Evolutionary conservation across 2,113 vertebrate genomes (phyloP).

Genomic region (Brachypteracias leptosomus): DNA sequence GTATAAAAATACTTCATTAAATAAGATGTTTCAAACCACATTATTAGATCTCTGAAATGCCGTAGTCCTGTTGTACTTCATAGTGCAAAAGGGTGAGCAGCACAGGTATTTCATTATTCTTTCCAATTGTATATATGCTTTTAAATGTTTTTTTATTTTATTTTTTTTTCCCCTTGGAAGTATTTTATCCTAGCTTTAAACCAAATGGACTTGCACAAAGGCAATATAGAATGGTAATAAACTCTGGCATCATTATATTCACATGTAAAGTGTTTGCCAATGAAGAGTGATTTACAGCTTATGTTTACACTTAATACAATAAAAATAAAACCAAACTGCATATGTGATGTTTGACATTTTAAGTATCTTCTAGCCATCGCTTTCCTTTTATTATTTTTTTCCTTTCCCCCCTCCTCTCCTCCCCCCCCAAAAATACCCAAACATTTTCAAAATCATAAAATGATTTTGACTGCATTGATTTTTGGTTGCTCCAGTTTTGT

Average conservation of each 20-base stretch:
- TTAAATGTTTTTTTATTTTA: not conserved
- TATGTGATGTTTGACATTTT: not conserved
- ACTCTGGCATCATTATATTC: not conserved
- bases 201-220: not conserved
- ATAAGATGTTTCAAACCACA: not conserved
- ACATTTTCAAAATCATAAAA: not conserved
- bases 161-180: not conserved
- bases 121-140: not conserved
- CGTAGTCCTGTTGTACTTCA: not conserved
- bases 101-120: not conserved
- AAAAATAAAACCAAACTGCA: not conserved
- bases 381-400: not conserved
- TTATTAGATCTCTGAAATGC: not conserved
- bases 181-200: not conserved
- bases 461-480: not conserved
- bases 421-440: too few species aligned
- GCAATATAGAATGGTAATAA: not conserved
- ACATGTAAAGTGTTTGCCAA: not conserved
- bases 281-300: not conserved
- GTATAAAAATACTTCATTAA: conserved; percentile 8
- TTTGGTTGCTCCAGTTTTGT: not conserved
- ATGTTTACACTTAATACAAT: not conserved
- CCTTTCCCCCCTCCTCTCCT: accelerated
- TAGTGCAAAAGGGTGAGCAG: not conserved
- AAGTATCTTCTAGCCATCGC: not conserved